Conservation (phyloP, 2,113 vertebrate species). For the Paradoxurus hermaphroditus region DNA sequence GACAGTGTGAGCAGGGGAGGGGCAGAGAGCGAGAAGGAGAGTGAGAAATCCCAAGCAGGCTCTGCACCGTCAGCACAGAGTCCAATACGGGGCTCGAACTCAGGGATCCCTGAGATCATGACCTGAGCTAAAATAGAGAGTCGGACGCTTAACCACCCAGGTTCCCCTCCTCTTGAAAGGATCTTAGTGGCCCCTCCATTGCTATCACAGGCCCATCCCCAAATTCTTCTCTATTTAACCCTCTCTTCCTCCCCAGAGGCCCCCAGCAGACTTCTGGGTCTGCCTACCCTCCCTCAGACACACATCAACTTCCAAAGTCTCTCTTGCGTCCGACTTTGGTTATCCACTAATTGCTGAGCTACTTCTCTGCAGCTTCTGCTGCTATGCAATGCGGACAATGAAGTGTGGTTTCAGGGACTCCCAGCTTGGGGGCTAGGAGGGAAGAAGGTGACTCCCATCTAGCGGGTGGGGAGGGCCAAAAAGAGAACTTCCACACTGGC, state of each 20-base stretch:
- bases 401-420: neutral
- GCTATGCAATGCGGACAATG: fast-evolving
- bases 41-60: too few relatives aligned
- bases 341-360: neutral
- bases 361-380: neutral
- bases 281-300: neutral
- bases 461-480: neutral
- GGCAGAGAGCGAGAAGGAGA: too few relatives aligned
- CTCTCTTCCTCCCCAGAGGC: neutral
- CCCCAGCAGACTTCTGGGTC: neutral
- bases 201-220: neutral
- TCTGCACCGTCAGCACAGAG: too few relatives aligned
- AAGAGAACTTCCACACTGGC: neutral
- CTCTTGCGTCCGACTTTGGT: neutral
- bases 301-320: neutral
- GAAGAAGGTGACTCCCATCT: neutral
- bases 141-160: too few relatives aligned
- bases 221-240: neutral
- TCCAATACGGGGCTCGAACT: too few relatives aligned
- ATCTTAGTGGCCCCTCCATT: neutral
- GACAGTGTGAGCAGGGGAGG: too few relatives aligned
- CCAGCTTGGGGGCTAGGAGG: neutral
- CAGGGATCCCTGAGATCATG: too few relatives aligned
- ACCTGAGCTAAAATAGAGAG: too few relatives aligned
- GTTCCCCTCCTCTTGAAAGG: neutral